Evolutionary conservation across 1,140 invertebrate genomes (phyloP).

Genomic region (Andricus grossulariae): DNA sequence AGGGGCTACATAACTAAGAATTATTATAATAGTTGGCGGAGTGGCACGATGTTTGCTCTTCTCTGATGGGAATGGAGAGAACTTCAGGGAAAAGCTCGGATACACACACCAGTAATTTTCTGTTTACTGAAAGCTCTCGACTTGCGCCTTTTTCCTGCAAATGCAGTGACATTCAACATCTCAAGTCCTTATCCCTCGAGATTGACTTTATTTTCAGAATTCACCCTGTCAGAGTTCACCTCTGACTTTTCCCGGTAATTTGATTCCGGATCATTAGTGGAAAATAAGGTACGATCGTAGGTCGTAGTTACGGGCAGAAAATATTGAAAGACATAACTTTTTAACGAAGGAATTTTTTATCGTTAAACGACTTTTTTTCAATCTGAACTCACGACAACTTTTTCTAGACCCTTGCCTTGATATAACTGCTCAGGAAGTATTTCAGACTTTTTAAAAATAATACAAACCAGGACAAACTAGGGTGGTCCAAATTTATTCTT

Average conservation of each 20-base stretch:
- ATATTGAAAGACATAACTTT: too few relatives aligned
- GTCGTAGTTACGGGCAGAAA: too few relatives aligned
- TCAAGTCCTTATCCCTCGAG: background rate
- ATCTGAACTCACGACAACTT: too few relatives aligned
- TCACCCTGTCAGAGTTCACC: background rate
- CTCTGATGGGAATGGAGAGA: conserved; percentile 20
- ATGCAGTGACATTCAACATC: background rate
- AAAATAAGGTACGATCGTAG: background rate
- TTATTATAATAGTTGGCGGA: background rate
- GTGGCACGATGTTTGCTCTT: conserved; percentile 20
- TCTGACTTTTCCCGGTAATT: background rate
- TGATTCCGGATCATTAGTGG: background rate
- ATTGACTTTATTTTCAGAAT: conserved; percentile 3
- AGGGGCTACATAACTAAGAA: background rate
- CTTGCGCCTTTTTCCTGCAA: background rate
- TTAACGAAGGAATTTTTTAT: too few relatives aligned
- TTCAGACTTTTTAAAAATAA: too few relatives aligned
- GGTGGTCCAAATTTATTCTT: too few relatives aligned
- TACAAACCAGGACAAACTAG: too few relatives aligned
- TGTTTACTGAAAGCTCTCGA: conserved; percentile 14
- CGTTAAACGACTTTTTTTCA: too few relatives aligned
- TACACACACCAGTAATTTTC: conserved; percentile 1
- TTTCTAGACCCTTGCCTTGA: too few relatives aligned
- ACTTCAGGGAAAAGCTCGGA: conserved; percentile 14
- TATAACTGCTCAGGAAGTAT: too few relatives aligned